Evolutionary conservation across 35 echinoderm and acorn worm species (phyloP).

Genomic region (Ptychodera flava): DNA sequence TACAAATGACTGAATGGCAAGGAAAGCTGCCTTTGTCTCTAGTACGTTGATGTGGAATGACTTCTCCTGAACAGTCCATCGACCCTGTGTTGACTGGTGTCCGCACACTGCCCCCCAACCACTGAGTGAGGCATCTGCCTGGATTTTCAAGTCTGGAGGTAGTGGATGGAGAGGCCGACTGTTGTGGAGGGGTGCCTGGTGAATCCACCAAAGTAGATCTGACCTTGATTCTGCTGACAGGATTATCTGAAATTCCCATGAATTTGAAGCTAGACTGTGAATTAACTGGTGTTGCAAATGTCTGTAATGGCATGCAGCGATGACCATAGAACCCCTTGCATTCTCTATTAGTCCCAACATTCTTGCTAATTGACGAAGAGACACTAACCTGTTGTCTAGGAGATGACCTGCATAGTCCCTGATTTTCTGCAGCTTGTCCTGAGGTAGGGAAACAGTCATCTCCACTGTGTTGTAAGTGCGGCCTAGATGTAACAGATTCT

Average conservation of each 20-base stretch:
- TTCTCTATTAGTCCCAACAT: conserved; percentile 28
- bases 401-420: conserved; percentile 9
- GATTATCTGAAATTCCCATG: conserved; percentile 43
- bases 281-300: conserved; percentile 13
- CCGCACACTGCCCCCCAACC: conserved; percentile 34
- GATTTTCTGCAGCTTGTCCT: conserved; percentile 18
- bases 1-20: conserved; percentile 30
- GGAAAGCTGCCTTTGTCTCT: conserved; percentile 9
- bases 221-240: conserved; percentile 7
- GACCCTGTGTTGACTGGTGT: background rate
- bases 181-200: conserved; percentile 7
- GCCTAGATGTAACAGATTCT: conserved; percentile 13
- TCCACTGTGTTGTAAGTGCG: conserved; percentile 33
- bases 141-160: conserved; percentile 29
- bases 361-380: conserved; percentile 13
- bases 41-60: conserved; percentile 21
- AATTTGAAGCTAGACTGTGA: background rate
- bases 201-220: conserved; percentile 54
- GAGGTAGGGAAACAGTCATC: conserved; percentile 33
- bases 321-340: conserved; percentile 9
- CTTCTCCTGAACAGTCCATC: conserved; percentile 19
- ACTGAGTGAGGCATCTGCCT: conserved; percentile 32
- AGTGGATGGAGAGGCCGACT: conserved; percentile 6
- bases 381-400: background rate
- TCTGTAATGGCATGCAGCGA: conserved; percentile 1